Evolutionary conservation across 2,113 vertebrate genomes (phyloP).

Genomic region (Sialia sialis): DNA sequence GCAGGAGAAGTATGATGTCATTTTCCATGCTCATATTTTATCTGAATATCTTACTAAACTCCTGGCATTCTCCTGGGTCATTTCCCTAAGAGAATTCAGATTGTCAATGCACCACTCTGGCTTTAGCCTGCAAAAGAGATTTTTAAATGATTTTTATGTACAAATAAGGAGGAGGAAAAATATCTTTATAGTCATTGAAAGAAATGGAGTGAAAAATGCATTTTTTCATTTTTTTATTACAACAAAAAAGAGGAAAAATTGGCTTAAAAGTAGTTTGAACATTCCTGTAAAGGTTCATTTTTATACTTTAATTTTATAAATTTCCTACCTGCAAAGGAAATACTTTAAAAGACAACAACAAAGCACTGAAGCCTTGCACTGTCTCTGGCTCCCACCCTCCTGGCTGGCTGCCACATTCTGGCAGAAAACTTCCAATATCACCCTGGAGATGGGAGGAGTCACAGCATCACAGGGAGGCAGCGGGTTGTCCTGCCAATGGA

Average conservation of each 20-base stretch:
- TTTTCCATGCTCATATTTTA: conserved; percentile 47
- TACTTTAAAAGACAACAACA: neutral
- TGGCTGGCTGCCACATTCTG: neutral
- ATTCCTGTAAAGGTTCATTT: neutral
- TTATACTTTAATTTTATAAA: neutral
- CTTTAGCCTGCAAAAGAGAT: neutral
- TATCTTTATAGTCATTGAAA: neutral
- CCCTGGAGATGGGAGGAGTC: neutral
- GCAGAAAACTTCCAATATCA: neutral
- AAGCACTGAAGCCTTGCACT: neutral
- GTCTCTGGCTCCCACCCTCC: neutral
- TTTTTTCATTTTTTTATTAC: neutral
- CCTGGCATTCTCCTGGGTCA: neutral
- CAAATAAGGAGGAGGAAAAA: neutral
- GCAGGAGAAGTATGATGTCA: conserved; percentile 18
- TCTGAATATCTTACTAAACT: conserved; percentile 12
- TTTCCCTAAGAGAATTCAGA: neutral
- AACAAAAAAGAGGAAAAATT: neutral
- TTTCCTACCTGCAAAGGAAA: neutral
- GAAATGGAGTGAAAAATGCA: neutral
- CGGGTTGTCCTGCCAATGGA: neutral
- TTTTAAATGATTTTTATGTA: neutral
- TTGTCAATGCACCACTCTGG: rapidly evolving
- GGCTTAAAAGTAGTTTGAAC: neutral
- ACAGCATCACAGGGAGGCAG: neutral